Conservation (phyloP, 2,797 vertebrate species). For the Microctenopoma lineatum region DNA sequence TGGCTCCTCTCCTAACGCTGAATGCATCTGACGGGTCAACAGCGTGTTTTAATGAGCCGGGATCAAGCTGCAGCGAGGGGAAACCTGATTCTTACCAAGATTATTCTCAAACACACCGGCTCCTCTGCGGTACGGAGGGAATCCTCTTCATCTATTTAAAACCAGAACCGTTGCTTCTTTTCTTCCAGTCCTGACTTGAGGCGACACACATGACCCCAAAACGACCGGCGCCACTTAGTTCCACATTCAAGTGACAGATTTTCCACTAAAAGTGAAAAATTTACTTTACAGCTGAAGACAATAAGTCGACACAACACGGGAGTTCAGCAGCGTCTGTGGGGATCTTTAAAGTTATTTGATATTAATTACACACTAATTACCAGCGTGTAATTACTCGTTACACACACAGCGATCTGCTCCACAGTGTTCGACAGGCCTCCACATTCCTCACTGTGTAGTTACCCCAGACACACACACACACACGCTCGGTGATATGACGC, state of each 20-base stretch:
- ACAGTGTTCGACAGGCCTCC: conserved; percentile 45
- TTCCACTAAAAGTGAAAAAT: not conserved
- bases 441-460: conserved; percentile 61
- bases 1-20: too few relatives aligned
- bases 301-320: not conserved
- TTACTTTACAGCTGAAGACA: not conserved
- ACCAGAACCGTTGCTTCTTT: not conserved
- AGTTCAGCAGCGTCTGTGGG: not conserved
- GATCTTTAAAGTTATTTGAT: conserved; percentile 28
- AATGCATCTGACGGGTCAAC: not conserved
- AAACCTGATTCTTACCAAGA: too few relatives aligned
- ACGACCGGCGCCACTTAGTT: not conserved
- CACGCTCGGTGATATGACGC: conserved; percentile 33
- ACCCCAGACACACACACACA: conserved; percentile 26
- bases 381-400: conserved; percentile 47
- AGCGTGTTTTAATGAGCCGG: not conserved
- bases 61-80: not conserved
- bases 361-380: conserved; percentile 63
- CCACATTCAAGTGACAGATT: not conserved
- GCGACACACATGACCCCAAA: not conserved
- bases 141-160: conserved; percentile 39
- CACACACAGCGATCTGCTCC: conserved; percentile 27
- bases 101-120: too few relatives aligned
- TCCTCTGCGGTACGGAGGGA: conserved; percentile 9
- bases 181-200: not conserved